Conservation (phyloP, 2,797 vertebrate species). For the Microctenopoma stevenorrisi region DNA sequence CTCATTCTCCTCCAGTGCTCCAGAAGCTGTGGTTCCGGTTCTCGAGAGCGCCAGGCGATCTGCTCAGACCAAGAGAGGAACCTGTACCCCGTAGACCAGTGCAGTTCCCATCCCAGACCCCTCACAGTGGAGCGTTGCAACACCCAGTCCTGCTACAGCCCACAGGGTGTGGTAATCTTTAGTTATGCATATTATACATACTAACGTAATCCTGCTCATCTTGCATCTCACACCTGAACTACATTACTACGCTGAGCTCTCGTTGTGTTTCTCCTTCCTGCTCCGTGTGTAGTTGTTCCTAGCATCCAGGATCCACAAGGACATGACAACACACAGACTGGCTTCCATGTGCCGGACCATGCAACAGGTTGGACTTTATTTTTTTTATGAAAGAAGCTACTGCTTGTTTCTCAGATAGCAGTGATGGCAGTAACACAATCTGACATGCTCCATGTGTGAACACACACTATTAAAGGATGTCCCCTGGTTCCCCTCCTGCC, state of each 20-base stretch:
- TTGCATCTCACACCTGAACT: no score
- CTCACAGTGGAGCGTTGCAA: constrained; percentile 88
- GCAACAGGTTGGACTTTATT: constrained; percentile 76
- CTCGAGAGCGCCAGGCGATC: constrained; percentile 90
- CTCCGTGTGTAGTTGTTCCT: constrained; percentile 85
- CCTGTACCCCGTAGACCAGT: constrained; percentile 83
- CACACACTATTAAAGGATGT: neutral
- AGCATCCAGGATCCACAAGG: constrained; percentile 88
- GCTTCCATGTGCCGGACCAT: constrained; percentile 70
- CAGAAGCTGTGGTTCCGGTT: constrained; percentile 88
- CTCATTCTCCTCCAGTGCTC: constrained; percentile 85
- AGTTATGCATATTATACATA: no score
- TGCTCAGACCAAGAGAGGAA: constrained; percentile 86
- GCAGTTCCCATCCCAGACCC: constrained; percentile 82
- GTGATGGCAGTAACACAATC: no score
- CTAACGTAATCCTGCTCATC: no score
- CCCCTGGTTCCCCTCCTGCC: constrained; percentile 26
- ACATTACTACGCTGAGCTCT: neutral
- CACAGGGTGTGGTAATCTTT: constrained; percentile 84
- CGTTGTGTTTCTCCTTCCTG: neutral
- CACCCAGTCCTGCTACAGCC: constrained; percentile 87
- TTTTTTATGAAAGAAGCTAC: no score
- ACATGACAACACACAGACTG: constrained; percentile 79
- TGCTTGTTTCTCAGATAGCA: no score
- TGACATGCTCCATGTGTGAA: neutral